phyloP scores from a whole-genome alignment of 2,113 vertebrate species.

The Vidua chalybeata region DNA sequence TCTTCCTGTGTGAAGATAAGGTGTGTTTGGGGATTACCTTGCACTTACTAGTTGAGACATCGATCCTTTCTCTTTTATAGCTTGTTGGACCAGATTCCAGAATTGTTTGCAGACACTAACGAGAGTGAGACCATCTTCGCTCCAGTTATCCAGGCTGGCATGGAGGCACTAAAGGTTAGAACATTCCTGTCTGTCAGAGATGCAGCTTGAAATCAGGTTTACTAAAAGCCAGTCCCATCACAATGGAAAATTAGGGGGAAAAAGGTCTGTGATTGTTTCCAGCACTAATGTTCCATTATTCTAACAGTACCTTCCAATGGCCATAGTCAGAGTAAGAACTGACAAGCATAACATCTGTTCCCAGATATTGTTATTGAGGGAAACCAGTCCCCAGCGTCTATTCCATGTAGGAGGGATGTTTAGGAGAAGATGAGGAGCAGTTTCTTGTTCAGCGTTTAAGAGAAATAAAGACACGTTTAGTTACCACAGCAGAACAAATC shows the following conservation, averaged over 20 bases:
- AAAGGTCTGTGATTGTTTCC: neutral
- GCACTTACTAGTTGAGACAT: neutral
- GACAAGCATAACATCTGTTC: neutral
- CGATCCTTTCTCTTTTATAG: slow-evolving; percentile 62
- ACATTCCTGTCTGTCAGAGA: neutral
- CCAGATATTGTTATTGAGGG: neutral
- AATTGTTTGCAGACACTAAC: slow-evolving; percentile 92
- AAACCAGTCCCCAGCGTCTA: neutral
- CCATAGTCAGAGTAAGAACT: neutral
- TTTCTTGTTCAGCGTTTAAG: neutral
- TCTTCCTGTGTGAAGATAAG: neutral
- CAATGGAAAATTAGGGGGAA: neutral
- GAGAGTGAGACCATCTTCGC: slow-evolving; percentile 94
- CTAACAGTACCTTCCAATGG: neutral
- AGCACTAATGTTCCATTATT: neutral
- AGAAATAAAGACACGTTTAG: neutral
- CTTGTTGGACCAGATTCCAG: slow-evolving; percentile 94
- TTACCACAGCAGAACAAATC: neutral
- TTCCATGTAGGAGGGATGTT: neutral
- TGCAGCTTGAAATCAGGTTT: neutral
- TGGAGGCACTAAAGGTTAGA: slow-evolving; percentile 94
- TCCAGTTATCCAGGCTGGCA: slow-evolving; percentile 91
- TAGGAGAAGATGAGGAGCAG: neutral
- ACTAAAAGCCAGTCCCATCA: neutral
- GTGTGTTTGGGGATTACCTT: neutral